Percentiles rank a stretch among this genome's conserved stretches.
These are phyloP conservation scores for Leucophenga montana DNA, from an alignment of 2,888 invertebrate species.

Conservation along the genomic window DNA sequence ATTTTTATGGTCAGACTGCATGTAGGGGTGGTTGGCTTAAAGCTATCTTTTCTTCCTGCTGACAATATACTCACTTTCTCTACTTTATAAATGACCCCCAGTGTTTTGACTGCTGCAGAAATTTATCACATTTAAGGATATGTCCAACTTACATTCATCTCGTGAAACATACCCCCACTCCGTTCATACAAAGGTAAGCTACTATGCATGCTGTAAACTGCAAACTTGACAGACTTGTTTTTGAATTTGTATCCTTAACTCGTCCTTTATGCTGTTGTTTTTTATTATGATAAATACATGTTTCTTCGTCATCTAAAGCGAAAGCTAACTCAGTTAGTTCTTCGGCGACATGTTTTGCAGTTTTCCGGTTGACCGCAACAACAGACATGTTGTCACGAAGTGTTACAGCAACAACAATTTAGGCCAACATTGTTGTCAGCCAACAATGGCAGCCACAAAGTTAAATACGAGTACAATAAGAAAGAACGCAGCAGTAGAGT, in stretches of 20 bases:
- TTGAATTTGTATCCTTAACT: slow-evolving; percentile 53
- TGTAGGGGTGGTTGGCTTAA: slow-evolving; percentile 32
- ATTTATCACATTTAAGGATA: slow-evolving; percentile 61
- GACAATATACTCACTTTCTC: slow-evolving; percentile 31
- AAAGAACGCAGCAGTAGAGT: no score
- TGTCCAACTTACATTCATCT: slow-evolving; percentile 35
- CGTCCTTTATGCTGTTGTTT: slow-evolving; percentile 32
- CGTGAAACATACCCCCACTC: slow-evolving; percentile 44
- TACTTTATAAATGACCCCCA: slow-evolving; percentile 67
- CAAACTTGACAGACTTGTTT: slow-evolving; percentile 71
- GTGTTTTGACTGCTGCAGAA: slow-evolving; percentile 55
- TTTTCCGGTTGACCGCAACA: slow-evolving; percentile 72
- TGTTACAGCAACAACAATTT: slow-evolving; percentile 52
- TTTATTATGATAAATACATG: slow-evolving; percentile 39
- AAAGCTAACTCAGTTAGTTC: slow-evolving; percentile 16
- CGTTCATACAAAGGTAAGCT: slow-evolving; percentile 1
- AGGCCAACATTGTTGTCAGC: slow-evolving; percentile 3
- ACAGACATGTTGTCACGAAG: slow-evolving; percentile 71
- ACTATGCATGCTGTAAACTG: slow-evolving; percentile 62
- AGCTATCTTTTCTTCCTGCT: not conserved
- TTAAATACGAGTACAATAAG: no score
- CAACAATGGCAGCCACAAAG: slow-evolving; percentile 13
- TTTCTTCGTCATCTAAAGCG: slow-evolving; percentile 34
- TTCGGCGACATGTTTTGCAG: slow-evolving; percentile 67
- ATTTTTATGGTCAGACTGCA: no score